phyloP scores from a whole-genome alignment of 2,113 vertebrate species.

The Paratilapia polleni region DNA sequence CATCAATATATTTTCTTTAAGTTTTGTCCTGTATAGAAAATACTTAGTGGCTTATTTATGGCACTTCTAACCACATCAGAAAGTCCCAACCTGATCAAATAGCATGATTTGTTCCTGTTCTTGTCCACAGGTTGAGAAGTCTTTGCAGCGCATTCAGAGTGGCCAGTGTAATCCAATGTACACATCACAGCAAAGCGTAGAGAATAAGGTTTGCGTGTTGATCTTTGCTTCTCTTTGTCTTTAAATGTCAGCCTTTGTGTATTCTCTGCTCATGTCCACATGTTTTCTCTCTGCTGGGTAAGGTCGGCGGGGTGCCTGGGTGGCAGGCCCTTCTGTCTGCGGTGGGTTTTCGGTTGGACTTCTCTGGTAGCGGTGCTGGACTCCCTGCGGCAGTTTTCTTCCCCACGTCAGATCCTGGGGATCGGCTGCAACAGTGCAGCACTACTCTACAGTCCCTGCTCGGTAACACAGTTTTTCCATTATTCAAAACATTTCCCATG shows the following conservation, averaged over 20 bases:
- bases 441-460: conserved; percentile 92
- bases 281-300: neutral
- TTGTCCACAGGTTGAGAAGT: conserved; percentile 90
- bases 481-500: neutral
- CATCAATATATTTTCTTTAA: neutral
- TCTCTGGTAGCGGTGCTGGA: conserved; percentile 84
- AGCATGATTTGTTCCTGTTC: neutral
- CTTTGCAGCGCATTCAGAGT: conserved; percentile 93
- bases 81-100: neutral
- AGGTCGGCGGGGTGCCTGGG: conserved; percentile 88
- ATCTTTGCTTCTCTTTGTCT: neutral
- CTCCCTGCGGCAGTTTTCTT: conserved; percentile 94
- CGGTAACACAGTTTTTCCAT: conserved; percentile 75
- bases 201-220: conserved; percentile 88
- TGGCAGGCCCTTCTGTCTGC: conserved; percentile 95
- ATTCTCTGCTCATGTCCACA: neutral
- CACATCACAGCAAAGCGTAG: conserved; percentile 95
- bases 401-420: conserved; percentile 90
- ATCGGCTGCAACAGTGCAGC: conserved; percentile 94
- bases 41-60: neutral
- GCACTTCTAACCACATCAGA: neutral
- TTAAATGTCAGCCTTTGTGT: conserved; percentile 46
- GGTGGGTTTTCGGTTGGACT: conserved; percentile 91
- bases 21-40: neutral
- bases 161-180: conserved; percentile 97